Base-by-base conservation (phyloP, 2,113 vertebrate genomes). In the Hippocampus abdominalis region DNA sequence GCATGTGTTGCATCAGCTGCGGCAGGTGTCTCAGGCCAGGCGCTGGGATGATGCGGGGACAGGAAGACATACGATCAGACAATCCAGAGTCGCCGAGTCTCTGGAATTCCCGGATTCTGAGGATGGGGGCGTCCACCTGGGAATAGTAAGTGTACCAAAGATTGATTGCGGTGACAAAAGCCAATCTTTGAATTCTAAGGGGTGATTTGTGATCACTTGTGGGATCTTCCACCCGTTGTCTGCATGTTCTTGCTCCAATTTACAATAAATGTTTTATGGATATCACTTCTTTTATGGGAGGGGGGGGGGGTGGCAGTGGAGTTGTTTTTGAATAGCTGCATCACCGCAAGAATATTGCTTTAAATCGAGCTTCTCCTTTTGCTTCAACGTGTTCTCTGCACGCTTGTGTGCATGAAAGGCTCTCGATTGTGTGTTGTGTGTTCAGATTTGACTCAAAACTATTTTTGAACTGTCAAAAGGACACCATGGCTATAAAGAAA, bases 401-500 rank as follows among this genome's bases (percentile, higher is more conserved):
- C 12, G 44, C 44, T 46, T 36, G 15, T 46, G 44, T 15, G 3
- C 15, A 13, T 4, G 44, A 46, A 46, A 6, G 32, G 32, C 32
- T 36, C 32, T 36, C 32, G 2, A 36, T 36, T 36, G 32, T 36
- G 32, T 6, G 5, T 36, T 6, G 5, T 36, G 32, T 36, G 32
- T 36, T 36, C 32, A 1, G 44, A 15, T 46, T 46, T 46, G 44
- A 46, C 13, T 46, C 12, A 46, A 12, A 46, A 4, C 44, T 36
- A 15, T 12, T 46, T 46, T 15, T 46, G 44, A 46, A 46, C 44
- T 46, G 44, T 46, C 12, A 46, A 49, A 75, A 96, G 95, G 95
- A 96, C 80, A 96, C 95, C 0, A 95, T 96, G 81, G 95, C 95
- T 53, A 95, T 96, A 76, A 95, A 94, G 82, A 94, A 95, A 83